Evolutionary conservation across 2,113 vertebrate genomes (phyloP).

Genomic region (Dromiciops gliroides): DNA sequence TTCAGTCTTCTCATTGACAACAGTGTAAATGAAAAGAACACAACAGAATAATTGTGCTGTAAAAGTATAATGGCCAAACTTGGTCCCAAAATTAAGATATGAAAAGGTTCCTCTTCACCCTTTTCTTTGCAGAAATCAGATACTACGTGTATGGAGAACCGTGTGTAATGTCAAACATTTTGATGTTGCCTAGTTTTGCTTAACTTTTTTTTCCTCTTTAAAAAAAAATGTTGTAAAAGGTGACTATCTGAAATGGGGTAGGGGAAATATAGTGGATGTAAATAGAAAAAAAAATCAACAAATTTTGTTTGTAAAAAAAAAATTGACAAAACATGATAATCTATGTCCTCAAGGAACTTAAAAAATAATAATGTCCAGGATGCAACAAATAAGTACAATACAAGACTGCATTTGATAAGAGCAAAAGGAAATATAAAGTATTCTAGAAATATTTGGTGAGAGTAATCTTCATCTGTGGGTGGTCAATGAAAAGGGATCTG

Average conservation of each 20-base stretch:
- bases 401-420: too few species aligned
- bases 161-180: background rate
- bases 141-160: background rate
- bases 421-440: too few species aligned
- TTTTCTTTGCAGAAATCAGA: background rate
- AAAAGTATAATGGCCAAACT: background rate
- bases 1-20: background rate
- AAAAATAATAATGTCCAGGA: too few species aligned
- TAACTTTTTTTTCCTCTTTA: background rate
- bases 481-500: too few species aligned
- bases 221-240: background rate
- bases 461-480: too few species aligned
- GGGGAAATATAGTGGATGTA: background rate
- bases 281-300: background rate
- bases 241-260: background rate
- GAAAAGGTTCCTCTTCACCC: background rate
- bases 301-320: background rate
- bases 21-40: background rate
- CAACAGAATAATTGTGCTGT: background rate
- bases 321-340: background rate
- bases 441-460: too few species aligned
- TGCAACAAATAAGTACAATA: too few species aligned
- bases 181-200: background rate
- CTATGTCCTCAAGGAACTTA: background rate
- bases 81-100: background rate